A percentile compares a stretch with the other conserved stretches of the same genome.
Evolutionary conservation across 2,113 vertebrate species (phyloP).

Genomic region (Spilogale gracilis): DNA sequence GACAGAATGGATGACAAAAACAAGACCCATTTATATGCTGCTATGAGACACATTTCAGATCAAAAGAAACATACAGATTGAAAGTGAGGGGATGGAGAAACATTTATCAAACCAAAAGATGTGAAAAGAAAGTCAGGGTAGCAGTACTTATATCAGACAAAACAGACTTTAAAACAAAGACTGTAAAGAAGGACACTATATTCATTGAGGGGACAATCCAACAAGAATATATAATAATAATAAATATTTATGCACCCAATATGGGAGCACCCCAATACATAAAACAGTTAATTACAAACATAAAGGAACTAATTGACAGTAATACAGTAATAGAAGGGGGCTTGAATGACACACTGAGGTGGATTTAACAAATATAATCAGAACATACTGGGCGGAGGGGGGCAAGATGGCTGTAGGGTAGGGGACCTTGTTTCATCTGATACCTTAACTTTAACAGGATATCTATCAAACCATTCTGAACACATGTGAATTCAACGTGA

Average conservation of each 20-base stretch:
- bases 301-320: neutral
- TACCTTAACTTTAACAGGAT: too few species aligned
- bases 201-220: neutral
- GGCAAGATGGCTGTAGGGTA: too few species aligned
- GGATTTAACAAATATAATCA: neutral
- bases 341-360: neutral
- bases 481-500: too few species aligned
- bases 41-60: neutral
- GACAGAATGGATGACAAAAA: neutral
- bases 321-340: neutral
- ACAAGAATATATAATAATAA: neutral
- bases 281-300: neutral
- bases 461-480: too few species aligned
- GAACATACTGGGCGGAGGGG: neutral
- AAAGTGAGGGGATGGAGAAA: neutral
- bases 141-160: neutral
- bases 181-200: neutral
- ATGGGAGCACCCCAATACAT: neutral
- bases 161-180: neutral
- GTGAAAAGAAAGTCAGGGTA: neutral
- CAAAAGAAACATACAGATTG: neutral
- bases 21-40: neutral
- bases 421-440: too few species aligned
- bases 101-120: neutral
- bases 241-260: neutral